Evolutionary conservation across 2,113 vertebrate genomes (phyloP).

Genomic region (Hymenochirus boettgeri): DNA sequence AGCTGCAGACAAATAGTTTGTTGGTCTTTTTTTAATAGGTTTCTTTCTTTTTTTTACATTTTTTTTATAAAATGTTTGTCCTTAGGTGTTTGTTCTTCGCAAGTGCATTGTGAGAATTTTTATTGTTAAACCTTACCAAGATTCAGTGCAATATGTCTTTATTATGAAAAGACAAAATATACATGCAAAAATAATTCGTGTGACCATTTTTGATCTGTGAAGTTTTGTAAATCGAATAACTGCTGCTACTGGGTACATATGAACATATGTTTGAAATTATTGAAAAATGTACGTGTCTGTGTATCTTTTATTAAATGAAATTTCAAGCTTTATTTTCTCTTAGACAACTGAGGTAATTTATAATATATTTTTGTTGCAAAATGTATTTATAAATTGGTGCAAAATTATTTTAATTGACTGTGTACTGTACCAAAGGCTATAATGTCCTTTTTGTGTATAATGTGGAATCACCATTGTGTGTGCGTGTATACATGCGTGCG

Average conservation of each 20-base stretch:
- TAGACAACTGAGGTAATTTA: background rate
- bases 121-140: conserved; percentile 6
- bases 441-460: conserved; percentile 1
- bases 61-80: background rate
- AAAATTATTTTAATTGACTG: background rate
- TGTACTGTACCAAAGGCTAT: conserved; percentile 35
- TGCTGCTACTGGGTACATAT: conserved; percentile 25
- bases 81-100: conserved; percentile 27
- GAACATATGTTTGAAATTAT: conserved; percentile 8
- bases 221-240: conserved; percentile 12
- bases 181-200: conserved; percentile 26
- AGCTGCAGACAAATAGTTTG: conserved; percentile 6
- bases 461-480: conserved; percentile 1
- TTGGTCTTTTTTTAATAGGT: conserved; percentile 29
- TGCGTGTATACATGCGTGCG: too few relatives aligned
- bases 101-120: conserved; percentile 35
- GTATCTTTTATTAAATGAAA: conserved; percentile 1
- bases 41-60: conserved; percentile 33
- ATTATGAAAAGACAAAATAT: conserved; percentile 21
- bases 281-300: background rate
- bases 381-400: background rate
- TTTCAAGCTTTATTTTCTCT: conserved; percentile 12
- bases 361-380: conserved; percentile 10
- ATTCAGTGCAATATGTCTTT: conserved; percentile 37
- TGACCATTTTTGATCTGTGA: conserved; percentile 3